phyloP scores from a whole-genome alignment of 1,140 invertebrate species.

The Trachymyrmex cornetzi region DNA sequence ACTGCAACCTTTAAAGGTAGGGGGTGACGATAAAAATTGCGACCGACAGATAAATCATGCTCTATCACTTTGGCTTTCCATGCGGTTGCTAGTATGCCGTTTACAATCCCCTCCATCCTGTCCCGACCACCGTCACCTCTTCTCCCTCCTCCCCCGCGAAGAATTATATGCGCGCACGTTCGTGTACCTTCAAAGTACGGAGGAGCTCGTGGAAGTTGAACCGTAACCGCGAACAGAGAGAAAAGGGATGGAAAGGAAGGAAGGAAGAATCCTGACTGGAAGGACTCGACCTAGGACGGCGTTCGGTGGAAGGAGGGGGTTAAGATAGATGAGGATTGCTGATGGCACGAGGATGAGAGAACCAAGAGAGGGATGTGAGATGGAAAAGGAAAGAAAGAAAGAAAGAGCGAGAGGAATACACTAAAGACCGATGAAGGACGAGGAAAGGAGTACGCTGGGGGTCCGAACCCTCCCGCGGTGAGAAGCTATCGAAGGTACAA shows the following conservation, averaged over 20 bases:
- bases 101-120: conserved; percentile 18
- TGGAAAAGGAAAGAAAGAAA: conserved; percentile 29
- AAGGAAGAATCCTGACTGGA: conserved; percentile 57
- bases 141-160: conserved; percentile 30
- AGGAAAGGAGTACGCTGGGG: conserved; percentile 76
- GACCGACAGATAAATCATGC: conserved; percentile 78
- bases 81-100: conserved; percentile 64
- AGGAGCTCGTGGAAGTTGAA: conserved; percentile 52
- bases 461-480: conserved; percentile 80
- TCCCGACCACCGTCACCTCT: not conserved
- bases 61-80: conserved; percentile 67
- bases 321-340: conserved; percentile 76
- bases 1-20: conserved; percentile 74
- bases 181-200: conserved; percentile 28
- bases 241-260: conserved; percentile 45
- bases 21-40: conserved; percentile 73
- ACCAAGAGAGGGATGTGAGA: conserved; percentile 58
- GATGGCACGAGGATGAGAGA: conserved; percentile 66
- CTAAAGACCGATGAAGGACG: conserved; percentile 28
- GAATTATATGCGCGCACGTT: conserved; percentile 46
- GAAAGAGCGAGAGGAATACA: conserved; percentile 19
- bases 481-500: conserved; percentile 81
- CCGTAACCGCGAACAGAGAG: conserved; percentile 22
- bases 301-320: conserved; percentile 43
- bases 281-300: conserved; percentile 55